These are phyloP conservation scores for Calidris pugnax DNA, from an alignment of 2,113 vertebrate species.

Conservation along the genomic window DNA sequence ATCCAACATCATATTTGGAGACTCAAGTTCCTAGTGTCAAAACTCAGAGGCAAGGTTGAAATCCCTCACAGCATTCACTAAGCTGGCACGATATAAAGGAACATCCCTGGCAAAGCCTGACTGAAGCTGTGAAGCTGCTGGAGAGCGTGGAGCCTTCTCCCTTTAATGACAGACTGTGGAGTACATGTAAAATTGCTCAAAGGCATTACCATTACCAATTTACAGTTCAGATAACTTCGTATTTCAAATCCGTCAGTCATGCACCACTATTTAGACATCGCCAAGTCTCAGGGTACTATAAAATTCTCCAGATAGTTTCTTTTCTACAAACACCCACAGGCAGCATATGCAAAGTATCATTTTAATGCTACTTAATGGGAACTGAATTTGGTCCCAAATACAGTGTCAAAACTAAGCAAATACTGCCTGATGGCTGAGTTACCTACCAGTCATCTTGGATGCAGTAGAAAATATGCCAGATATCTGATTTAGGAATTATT, in stretches of 20 bases:
- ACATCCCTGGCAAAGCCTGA: neutral
- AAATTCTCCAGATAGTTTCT: neutral
- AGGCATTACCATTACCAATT: neutral
- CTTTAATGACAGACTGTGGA: neutral
- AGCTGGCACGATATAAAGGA: neutral
- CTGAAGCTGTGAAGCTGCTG: neutral
- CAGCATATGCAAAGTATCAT: neutral
- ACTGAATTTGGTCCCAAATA: neutral
- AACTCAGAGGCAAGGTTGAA: neutral
- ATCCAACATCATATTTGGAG: neutral
- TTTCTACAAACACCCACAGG: neutral
- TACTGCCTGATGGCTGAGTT: neutral
- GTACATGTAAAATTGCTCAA: neutral
- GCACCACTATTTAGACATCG: neutral
- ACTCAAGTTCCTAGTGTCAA: neutral
- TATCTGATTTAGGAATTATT: rapidly evolving
- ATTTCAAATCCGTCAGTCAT: neutral
- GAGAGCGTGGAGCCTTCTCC: neutral
- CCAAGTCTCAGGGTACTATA: neutral
- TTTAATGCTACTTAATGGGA: neutral
- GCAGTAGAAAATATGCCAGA: neutral
- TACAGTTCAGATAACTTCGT: neutral
- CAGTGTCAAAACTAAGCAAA: neutral
- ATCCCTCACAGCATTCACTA: neutral
- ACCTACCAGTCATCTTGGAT: neutral